Base-by-base conservation (phyloP, 2,113 vertebrate species). In the Thalassarche chlororhynchos region DNA sequence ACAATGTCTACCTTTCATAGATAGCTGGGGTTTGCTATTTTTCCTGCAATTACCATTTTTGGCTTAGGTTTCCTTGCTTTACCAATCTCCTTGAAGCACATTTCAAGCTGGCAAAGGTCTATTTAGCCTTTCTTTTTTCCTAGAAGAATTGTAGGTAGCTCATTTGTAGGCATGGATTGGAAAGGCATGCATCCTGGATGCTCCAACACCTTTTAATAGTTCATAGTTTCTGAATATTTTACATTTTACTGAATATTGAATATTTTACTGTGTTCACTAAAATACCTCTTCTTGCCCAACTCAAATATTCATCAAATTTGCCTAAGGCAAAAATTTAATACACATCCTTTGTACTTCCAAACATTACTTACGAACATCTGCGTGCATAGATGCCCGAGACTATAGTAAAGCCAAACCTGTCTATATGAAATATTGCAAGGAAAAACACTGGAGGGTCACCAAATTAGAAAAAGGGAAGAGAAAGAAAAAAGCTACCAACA, bases 281-380 rank as follows among this genome's bases (percentile, higher is more conserved):
- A 91, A 87, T 36, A 79, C 38, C 61, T 76, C 12, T 80, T 74
- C 51, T 38, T 62, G 42, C 65, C 58, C 54, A 81, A 58, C 40
- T 94, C 80, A 86, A 92, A 87, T 71, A 95, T 93, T 92, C 58
- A 58, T 86, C 68, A 28, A 34, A 94, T 44, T 44, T 47, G 65
- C 95, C 74, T 89, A 28, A 77, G 91, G 96, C 69, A 61, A 92
- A 83, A 79, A 10, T 32, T 96, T 95, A 92, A 95, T 78, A 74
- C 51, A 77, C 44, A 23, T 52, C 54, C 51, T 90, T 82, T 24
- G 49, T 87, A 46, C 52, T 94, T 89, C 89, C 87, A 95, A 89
- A 57, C n/a, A 85, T 84, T 83, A 66, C 78, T 95, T 87, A 78
- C 2, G 44, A 97, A 71, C 84, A 96, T 90, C 84, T 94, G 87